These are phyloP conservation scores for Labeo rohita DNA, from an alignment of 2,113 vertebrate genomes.

Conservation along the genomic window DNA sequence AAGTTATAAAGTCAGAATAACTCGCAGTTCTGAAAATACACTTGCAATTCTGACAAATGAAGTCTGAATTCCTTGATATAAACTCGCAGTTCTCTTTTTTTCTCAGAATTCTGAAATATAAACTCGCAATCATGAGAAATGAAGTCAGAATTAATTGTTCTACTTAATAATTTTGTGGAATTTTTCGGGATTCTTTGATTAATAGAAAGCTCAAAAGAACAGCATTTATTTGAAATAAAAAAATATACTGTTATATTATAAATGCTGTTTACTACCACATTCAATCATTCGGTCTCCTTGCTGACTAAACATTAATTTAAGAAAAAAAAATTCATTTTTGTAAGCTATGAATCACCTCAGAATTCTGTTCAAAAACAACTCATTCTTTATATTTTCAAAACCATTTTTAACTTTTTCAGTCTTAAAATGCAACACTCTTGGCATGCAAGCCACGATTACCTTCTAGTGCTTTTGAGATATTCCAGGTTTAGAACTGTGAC, in stretches of 20 bases:
- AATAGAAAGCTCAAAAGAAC: background rate
- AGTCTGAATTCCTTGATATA: too few relatives aligned
- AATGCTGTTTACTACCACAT: background rate
- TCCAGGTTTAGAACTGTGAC: background rate
- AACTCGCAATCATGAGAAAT: too few relatives aligned
- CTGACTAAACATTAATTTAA: background rate
- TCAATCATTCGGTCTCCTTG: background rate
- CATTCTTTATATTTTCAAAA: background rate
- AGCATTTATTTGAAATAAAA: background rate
- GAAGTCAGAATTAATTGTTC: too few relatives aligned
- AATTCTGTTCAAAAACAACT: background rate
- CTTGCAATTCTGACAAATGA: too few relatives aligned
- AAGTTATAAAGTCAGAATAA: too few relatives aligned
- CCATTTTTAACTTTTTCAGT: background rate
- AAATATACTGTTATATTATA: background rate
- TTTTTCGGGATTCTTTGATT: background rate
- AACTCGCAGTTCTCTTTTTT: too few relatives aligned
- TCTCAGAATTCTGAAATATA: too few relatives aligned
- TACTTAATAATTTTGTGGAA: background rate
- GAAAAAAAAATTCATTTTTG: background rate
- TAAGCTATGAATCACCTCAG: background rate
- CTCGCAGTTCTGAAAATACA: too few relatives aligned
- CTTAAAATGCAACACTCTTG: background rate
- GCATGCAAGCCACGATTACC: background rate
- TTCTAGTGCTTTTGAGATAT: constrained; percentile 7